A percentile compares a stretch with the other conserved stretches of the same genome.
These are phyloP conservation scores for Myathropa florea DNA, from an alignment of 2,888 invertebrate species.

Conservation along the genomic window DNA sequence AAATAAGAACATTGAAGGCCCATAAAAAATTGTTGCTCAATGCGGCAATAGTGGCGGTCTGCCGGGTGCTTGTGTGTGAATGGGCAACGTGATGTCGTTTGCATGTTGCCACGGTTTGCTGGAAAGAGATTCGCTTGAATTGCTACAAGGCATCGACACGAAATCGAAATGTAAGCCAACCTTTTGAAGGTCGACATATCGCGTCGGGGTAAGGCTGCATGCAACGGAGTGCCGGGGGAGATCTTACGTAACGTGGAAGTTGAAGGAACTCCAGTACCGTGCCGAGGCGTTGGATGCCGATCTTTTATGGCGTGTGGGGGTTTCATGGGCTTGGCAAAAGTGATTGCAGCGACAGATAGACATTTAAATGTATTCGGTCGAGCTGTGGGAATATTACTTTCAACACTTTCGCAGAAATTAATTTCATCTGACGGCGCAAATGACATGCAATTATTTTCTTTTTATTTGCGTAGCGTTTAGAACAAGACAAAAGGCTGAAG, in stretches of 20 bases:
- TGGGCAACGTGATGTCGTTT: conserved; percentile 50
- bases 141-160: conserved; percentile 48
- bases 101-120: conserved; percentile 52
- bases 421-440: not conserved
- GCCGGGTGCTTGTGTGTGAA: not conserved
- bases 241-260: conserved; percentile 54
- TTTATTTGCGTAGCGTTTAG: not conserved
- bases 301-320: not conserved
- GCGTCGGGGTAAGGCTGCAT: conserved; percentile 12
- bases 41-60: not conserved
- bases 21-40: conserved; percentile 37
- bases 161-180: conserved; percentile 57
- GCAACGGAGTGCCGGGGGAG: not conserved
- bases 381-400: not conserved
- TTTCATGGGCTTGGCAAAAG: not conserved
- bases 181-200: conserved; percentile 56
- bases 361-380: not conserved
- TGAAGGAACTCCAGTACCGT: conserved; percentile 48
- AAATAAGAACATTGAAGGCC: not conserved
- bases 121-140: conserved; percentile 55
- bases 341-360: not conserved
- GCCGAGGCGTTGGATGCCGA: not conserved
- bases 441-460: not conserved
- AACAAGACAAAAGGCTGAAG: not conserved
- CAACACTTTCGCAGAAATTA: not conserved